Evolutionary conservation across 2,888 invertebrate genomes (phyloP), one percentile per base, ranked within the genome.

Genomic region (Ditylenchus weischeri): DNA sequence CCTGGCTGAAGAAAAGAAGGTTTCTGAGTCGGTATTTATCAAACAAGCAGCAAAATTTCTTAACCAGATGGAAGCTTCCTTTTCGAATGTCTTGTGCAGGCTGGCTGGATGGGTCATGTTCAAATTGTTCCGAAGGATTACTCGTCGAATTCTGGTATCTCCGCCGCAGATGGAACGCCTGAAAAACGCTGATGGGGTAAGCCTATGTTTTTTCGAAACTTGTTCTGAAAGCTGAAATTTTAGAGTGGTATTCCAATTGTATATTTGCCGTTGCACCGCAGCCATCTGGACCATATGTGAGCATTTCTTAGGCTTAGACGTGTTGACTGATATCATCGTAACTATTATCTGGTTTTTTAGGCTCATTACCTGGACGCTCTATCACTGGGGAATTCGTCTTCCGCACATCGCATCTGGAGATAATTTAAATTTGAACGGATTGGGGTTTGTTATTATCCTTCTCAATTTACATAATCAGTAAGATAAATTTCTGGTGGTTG

Each of bases 351-450:
- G 29, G 29, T 29, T 29, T 29, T n/a, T 43, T 15, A 43, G 43
- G 43, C 43, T 96, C 76, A 89, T 95, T 68, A 92, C 93, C 0
- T 72, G 70, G 68, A 43, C 48, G 21, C 60, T 63, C 11, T 88
- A 91, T 75, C 90, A 90, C 79, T 90, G 90, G 71, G 89, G 91
- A 64, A 88, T 96, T 57, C 87, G 90, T 67, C 89, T 90, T 69
- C 95, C 95, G 0, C 86, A 94, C 11, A 92, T 95, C 23, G 95
- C 94, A 0, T 93, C 94, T 18, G 95, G 95, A 0, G 92, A 95
- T 81, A 96, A 96, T 84, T 88, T 96, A 76, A 88, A 90, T 83
- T 92, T 96, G 84, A 93, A 93, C 4, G 88, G 96, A 77, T 92
- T 93, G 84, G 91, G 92, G 88, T 91, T 78, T 66, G 60, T 54